Conservation (phyloP, 2,113 vertebrate species). For the Brienomyrus longianalis region DNA sequence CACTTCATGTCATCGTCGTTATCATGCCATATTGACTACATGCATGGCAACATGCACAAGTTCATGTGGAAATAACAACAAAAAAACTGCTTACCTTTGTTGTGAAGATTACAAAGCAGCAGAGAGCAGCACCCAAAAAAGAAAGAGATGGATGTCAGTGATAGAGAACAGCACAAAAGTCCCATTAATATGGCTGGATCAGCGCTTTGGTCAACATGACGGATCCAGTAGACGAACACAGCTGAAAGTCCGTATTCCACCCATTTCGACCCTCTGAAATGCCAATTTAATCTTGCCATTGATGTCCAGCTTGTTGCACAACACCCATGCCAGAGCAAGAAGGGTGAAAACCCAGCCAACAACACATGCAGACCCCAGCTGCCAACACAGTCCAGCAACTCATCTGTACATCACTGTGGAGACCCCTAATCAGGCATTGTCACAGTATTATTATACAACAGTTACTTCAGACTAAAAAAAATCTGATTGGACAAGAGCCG, state of each 20-base stretch:
- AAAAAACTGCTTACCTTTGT: conserved; percentile 2
- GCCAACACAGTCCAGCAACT: neutral
- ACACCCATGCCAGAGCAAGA: neutral
- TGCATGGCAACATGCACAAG: neutral
- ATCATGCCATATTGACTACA: neutral
- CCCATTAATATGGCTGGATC: neutral
- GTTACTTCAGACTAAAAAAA: too few relatives aligned
- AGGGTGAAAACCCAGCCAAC: neutral
- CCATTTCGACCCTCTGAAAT: neutral
- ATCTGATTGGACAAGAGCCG: too few relatives aligned
- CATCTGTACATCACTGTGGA: neutral
- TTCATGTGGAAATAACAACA: neutral
- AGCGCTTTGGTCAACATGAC: neutral
- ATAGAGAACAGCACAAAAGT: neutral
- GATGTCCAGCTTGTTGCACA: neutral
- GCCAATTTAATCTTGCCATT: neutral
- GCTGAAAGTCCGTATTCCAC: neutral
- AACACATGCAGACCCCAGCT: neutral
- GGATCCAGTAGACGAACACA: neutral
- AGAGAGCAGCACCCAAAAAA: neutral
- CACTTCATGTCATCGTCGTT: neutral
- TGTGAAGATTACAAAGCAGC: neutral
- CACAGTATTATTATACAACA: neutral
- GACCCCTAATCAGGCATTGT: neutral
- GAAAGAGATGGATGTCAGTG: neutral